These are phyloP conservation scores for Laspeyria flexula DNA, from an alignment of 2,888 invertebrate species.

Conservation along the genomic window DNA sequence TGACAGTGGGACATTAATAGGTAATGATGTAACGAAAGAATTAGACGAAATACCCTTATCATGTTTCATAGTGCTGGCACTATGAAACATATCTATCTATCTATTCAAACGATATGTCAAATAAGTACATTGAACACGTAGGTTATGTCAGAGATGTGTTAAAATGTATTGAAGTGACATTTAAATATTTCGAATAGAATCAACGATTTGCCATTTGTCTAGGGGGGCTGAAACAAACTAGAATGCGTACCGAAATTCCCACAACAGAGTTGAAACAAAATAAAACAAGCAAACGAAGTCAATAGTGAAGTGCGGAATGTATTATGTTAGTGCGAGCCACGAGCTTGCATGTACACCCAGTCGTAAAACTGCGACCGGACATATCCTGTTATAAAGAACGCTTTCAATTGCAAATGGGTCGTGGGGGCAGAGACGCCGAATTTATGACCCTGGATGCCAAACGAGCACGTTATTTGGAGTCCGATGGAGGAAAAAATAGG, in stretches of 20 bases:
- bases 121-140: no score
- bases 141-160: no score
- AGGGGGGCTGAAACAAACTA: background rate
- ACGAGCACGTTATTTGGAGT: conserved; percentile 74
- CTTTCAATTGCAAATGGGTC: conserved; percentile 83
- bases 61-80: no score
- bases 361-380: conserved; percentile 77
- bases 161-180: no score
- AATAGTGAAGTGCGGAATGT: conserved; percentile 28
- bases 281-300: conserved; percentile 17
- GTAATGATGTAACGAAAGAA: no score
- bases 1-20: no score
- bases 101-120: no score
- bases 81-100: no score
- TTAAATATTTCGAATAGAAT: no score
- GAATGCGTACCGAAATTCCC: background rate
- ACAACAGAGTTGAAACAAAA: background rate
- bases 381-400: conserved; percentile 79
- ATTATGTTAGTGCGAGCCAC: conserved; percentile 22
- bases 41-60: no score
- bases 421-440: conserved; percentile 68
- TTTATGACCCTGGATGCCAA: conserved; percentile 75
- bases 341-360: conserved; percentile 10
- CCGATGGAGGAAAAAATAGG: conserved; percentile 71
- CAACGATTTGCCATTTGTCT: no score